Evolutionary conservation across 2,888 invertebrate species (phyloP), one percentile per base, ranked within the genome.

Genomic region (Axea sp.): DNA sequence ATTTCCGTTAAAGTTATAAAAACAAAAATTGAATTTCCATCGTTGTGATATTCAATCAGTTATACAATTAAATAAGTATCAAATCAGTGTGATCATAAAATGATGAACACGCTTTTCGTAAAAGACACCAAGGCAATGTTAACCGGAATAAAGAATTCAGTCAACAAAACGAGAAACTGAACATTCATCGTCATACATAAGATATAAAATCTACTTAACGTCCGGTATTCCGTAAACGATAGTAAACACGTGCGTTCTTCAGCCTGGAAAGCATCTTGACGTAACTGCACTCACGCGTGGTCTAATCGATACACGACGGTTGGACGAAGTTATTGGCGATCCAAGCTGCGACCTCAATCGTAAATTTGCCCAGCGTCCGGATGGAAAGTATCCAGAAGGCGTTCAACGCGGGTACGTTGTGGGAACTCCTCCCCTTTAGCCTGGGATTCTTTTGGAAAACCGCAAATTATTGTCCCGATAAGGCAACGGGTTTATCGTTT

Each of bases 261-360:
- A 7, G 28, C 11, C 1, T 15, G 4, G 11, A 19, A 47, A 11
- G 57, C 22, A 31, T 59, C 47, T 15, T 8, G 22, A 15, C 12
- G 5, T 28, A 6, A 26, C 28, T 37, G 45, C 37, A 17, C 12
- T 12, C 37, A 22, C 39, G 22, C 49, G 24, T 12, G 19, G 64
- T 26, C 33, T 57, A 72, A 76, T 79, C 79, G 76, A 76, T 78
- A 78, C 71, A 51, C 62, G 60, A 64, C 41, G 65, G 75, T 73
- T 75, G 68, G 73, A 72, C 45, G 31, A 62, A 57, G 45, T 57
- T 68, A 67, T 59, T 53, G 79, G 77, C 74, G 79, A 81, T 81
- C 82, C 83, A 84, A 83, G 81, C 83, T 83, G 83, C 82, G 83
- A 84, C 84, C 83, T 43, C 67, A 67, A 76, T 80, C 76, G 83